phyloP scores from a whole-genome alignment of 2,113 vertebrate genomes.

The Beaufortia kweichowensis region DNA sequence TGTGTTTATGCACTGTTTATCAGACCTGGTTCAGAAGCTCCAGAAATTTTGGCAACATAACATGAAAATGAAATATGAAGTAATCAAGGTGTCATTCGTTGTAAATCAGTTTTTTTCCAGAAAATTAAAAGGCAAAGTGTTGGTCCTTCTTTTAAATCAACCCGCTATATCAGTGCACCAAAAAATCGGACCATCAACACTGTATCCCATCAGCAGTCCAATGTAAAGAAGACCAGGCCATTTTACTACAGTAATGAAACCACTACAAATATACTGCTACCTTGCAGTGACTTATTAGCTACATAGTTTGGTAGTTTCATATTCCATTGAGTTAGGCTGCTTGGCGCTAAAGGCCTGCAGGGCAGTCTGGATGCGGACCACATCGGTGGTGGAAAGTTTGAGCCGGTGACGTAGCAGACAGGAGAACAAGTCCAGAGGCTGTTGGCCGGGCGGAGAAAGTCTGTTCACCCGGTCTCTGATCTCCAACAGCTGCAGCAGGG shows the following conservation, averaged over 20 bases:
- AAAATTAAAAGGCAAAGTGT: conserved; percentile 58
- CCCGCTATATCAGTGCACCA: conserved; percentile 64
- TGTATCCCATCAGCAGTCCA: conserved; percentile 57
- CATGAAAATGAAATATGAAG: conserved; percentile 30
- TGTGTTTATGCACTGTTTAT: conserved; percentile 36
- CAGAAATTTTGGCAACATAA: conserved; percentile 6
- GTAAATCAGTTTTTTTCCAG: conserved; percentile 24
- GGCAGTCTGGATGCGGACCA: conserved; percentile 76
- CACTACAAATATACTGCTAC: conserved; percentile 34
- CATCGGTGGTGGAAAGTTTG: conserved; percentile 77
- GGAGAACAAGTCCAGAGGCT: conserved; percentile 78
- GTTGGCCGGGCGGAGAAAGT: conserved; percentile 77
- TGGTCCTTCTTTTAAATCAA: conserved; percentile 60
- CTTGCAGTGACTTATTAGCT: conserved; percentile 68
- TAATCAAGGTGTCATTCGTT: conserved; percentile 11
- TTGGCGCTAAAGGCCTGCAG: conserved; percentile 80
- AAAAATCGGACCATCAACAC: conserved; percentile 57
- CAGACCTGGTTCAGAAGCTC: background rate
- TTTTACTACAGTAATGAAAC: conserved; percentile 57
- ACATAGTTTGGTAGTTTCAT: conserved; percentile 84
- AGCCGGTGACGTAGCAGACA: conserved; percentile 79
- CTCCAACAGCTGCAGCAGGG: conserved; percentile 79
- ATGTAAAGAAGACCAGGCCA: conserved; percentile 54
- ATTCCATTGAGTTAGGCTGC: conserved; percentile 77
- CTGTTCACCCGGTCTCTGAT: conserved; percentile 81